phyloP scores from a whole-genome alignment of 2,797 vertebrate species.

The Epinephelus coioides region DNA sequence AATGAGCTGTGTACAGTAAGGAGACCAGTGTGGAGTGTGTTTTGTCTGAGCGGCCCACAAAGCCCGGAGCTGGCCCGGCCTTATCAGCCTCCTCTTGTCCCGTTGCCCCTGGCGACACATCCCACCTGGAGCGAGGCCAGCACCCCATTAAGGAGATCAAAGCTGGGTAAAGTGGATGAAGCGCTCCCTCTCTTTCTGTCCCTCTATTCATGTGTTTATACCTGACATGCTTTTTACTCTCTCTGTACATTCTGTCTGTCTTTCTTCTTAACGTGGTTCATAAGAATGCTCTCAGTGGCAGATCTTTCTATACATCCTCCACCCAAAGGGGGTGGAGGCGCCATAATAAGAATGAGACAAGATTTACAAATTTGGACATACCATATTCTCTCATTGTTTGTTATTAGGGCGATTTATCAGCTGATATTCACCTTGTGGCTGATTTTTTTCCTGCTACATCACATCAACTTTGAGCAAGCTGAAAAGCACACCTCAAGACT shows the following conservation, averaged over 20 bases:
- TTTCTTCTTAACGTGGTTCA: background rate
- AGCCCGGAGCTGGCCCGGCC: slow-evolving; percentile 52
- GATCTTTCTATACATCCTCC: too few species aligned
- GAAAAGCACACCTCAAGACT: too few species aligned
- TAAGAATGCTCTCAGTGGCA: background rate
- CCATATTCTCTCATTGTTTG: too few species aligned
- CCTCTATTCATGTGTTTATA: slow-evolving; percentile 51
- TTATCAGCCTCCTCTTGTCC: slow-evolving; percentile 78
- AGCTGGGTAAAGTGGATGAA: slow-evolving; percentile 74
- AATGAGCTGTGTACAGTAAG: slow-evolving; percentile 37
- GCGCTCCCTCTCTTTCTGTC: slow-evolving; percentile 41
- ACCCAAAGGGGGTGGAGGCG: too few species aligned
- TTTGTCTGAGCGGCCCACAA: slow-evolving; percentile 66
- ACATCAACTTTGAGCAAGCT: too few species aligned
- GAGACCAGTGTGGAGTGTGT: slow-evolving; percentile 58
- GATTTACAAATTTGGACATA: too few species aligned
- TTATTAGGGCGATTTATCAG: too few species aligned
- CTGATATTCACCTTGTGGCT: too few species aligned
- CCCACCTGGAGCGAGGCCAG: slow-evolving; percentile 78
- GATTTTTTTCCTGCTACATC: too few species aligned
- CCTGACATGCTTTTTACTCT: slow-evolving; percentile 25
- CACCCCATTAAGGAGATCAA: slow-evolving; percentile 83
- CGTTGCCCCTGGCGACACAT: slow-evolving; percentile 77
- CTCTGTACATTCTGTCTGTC: background rate
- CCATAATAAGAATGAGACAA: too few species aligned